Evolutionary conservation across 2,888 invertebrate species (phyloP).

Genomic region (Lasiommata megera): DNA sequence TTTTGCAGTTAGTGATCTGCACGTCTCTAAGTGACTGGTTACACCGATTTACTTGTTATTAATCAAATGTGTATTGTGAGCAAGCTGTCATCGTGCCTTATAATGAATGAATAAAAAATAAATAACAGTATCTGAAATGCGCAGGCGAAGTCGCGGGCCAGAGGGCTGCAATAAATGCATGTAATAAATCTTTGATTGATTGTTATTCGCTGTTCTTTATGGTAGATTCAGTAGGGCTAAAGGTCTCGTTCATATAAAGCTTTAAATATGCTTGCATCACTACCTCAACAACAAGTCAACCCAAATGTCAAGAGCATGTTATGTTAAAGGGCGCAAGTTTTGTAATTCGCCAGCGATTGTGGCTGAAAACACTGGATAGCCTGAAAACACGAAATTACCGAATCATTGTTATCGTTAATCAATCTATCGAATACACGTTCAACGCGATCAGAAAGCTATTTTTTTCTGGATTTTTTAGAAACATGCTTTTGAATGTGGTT

Average conservation of each 20-base stretch:
- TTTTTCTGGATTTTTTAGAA: background rate
- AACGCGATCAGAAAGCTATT: background rate
- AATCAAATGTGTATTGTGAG: too few species aligned
- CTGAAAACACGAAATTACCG: background rate
- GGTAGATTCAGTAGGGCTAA: slow-evolving; percentile 24
- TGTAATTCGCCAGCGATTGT: slow-evolving; percentile 25
- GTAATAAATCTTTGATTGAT: slow-evolving; percentile 12
- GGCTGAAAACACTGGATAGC: slow-evolving; percentile 2
- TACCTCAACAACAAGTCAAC: slow-evolving; percentile 39
- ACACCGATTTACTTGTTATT: too few species aligned
- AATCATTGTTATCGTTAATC: slow-evolving; percentile 2
- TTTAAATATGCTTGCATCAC: slow-evolving; percentile 47
- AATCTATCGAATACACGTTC: background rate
- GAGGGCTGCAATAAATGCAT: background rate
- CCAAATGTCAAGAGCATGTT: slow-evolving; percentile 55
- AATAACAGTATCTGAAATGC: too few species aligned
- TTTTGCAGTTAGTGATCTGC: too few species aligned
- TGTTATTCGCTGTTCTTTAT: slow-evolving; percentile 14
- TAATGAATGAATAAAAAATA: too few species aligned
- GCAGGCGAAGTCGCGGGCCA: too few species aligned
- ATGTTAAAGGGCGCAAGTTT: slow-evolving; percentile 55
- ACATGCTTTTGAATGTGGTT: background rate
- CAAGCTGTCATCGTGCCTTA: too few species aligned
- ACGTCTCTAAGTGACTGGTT: too few species aligned
- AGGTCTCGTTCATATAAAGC: slow-evolving; percentile 18